Base-by-base conservation (phyloP, 2,113 vertebrate species). In the Propithecus coquereli region DNA sequence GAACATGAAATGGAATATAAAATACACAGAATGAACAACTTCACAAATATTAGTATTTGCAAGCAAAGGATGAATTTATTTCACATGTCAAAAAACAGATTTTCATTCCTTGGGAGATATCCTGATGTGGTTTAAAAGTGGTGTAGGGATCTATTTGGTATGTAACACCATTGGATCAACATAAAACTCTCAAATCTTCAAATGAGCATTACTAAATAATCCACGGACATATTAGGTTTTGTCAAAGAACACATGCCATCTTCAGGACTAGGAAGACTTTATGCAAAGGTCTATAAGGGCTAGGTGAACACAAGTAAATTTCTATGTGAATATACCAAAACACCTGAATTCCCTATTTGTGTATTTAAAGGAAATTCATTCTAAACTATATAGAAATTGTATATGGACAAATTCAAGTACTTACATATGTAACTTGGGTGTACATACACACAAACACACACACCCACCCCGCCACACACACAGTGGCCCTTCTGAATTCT, bases 171-270 rank as follows among this genome's bases (percentile, higher is more conserved):
- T 91, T 94, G 93, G 96, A 98, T 98, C 98, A 98, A 98, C 98
- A 98, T 70, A 95, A 98, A 98, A 98, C 90, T 98, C 97, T 98
- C 97, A 98, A 92, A 97, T 98, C 97, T 98, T 98, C 97, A 98
- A 98, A 98, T 97, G 94, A 98, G 95, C 97, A 98, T 98, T 98
- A 98, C 96, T 98, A 96, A 98, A 98, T 97, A 98, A 98, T 97
- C 98, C 95, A 98, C 94, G 93, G 96, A 97, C 96, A 98, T 94
- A 98, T 94, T 91, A 97, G 82, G 71, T 97, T 97, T 98, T 98
- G 97, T 97, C 91, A 96, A 5, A 27, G 94, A 97, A 98, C 79
- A 97, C 27, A 97, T 96, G 32, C 25, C 87, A 94, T 96, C 91
- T 96, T 92, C 87, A 97, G 80, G 90, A 95, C 90, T 95, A 97